Evolutionary conservation across 2,113 vertebrate species (phyloP).

Genomic region (Xenus cinereus): DNA sequence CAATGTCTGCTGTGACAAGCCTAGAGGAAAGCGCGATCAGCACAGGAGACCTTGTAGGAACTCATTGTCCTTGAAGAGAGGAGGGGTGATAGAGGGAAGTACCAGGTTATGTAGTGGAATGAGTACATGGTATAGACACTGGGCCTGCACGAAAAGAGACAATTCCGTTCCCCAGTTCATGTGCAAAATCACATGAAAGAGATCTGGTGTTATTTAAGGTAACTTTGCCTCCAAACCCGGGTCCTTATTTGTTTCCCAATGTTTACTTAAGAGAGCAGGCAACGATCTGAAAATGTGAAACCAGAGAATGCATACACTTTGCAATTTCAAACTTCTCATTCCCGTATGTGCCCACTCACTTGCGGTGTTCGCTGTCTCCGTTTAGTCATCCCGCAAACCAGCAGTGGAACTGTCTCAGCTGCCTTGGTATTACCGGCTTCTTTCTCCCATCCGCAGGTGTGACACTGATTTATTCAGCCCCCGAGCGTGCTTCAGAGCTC

Average conservation of each 20-base stretch:
- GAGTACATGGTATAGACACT: not conserved
- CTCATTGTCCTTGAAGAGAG: not conserved
- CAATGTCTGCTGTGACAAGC: not conserved
- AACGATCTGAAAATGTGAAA: not conserved
- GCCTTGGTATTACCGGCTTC: not conserved
- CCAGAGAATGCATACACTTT: not conserved
- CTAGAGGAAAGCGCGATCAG: not conserved
- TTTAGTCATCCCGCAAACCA: not conserved
- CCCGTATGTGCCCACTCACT: not conserved
- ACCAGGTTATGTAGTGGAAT: not conserved
- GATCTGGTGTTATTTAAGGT: not conserved
- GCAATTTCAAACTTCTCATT: not conserved
- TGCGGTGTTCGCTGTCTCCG: not conserved
- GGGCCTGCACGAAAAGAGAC: not conserved
- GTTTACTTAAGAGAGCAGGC: not conserved
- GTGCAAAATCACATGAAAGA: not conserved
- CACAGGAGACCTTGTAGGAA: not conserved
- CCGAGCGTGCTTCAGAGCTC: not conserved
- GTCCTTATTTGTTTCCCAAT: not conserved
- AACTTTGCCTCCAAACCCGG: not conserved
- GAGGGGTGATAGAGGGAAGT: not conserved
- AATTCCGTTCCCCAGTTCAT: not conserved
- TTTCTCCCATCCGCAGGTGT: not conserved
- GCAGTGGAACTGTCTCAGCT: not conserved
- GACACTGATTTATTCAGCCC: not conserved